These are phyloP conservation scores for Andricus curvator DNA, from an alignment of 2,888 invertebrate genomes.

Conservation along the genomic window DNA sequence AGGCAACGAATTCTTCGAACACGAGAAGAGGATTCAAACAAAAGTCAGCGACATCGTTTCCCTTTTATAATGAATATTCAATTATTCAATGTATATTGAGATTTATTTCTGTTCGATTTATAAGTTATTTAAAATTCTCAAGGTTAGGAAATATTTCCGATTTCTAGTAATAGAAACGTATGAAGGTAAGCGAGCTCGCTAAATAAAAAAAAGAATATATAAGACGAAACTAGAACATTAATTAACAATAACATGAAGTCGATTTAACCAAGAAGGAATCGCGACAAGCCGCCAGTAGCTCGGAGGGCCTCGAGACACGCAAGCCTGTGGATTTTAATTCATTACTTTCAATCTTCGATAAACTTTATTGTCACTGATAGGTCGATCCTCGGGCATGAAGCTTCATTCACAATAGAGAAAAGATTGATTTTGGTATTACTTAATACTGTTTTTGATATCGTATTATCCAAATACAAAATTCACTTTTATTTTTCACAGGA, in stretches of 20 bases:
- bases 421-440: too few species aligned
- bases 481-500: too few species aligned
- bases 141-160: neutral
- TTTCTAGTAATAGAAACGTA: slow-evolving; percentile 5
- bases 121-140: neutral
- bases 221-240: slow-evolving; percentile 47
- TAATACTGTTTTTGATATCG: too few species aligned
- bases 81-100: neutral
- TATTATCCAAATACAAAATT: too few species aligned
- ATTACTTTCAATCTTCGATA: slow-evolving; percentile 50
- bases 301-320: slow-evolving; percentile 45
- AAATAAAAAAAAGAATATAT: slow-evolving; percentile 15
- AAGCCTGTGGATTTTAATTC: slow-evolving; percentile 46
- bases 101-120: slow-evolving; percentile 8
- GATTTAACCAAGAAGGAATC: slow-evolving; percentile 48
- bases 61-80: slow-evolving; percentile 23
- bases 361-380: slow-evolving; percentile 48
- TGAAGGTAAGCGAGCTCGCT: neutral
- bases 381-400: slow-evolving; percentile 19
- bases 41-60: slow-evolving; percentile 12
- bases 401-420: slow-evolving; percentile 34
- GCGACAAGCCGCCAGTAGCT: slow-evolving; percentile 46
- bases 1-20: neutral
- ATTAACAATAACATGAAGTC: slow-evolving; percentile 48
- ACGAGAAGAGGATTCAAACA: neutral